phyloP scores from a whole-genome alignment of 2,113 vertebrate species.

The Martes martes region DNA sequence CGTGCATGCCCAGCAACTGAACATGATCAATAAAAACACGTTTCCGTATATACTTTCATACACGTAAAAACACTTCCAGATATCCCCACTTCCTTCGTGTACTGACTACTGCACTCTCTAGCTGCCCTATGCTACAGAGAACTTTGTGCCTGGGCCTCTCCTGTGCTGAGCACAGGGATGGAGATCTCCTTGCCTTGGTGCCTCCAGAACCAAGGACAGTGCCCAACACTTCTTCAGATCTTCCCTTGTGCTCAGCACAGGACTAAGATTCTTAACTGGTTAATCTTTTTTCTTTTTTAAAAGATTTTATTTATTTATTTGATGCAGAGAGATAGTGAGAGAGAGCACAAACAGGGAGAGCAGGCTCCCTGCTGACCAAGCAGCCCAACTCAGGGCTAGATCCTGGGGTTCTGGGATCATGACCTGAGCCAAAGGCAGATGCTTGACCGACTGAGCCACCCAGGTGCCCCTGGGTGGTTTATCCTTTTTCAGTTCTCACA shows the following conservation, averaged over 20 bases:
- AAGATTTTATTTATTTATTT: no score
- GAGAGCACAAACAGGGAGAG: no score
- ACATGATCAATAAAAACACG: background rate
- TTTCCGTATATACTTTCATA: background rate
- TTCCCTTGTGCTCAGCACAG: accelerated
- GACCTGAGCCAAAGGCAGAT: background rate
- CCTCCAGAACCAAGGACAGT: conserved; percentile 48
- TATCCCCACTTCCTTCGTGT: background rate
- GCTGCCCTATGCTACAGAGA: background rate
- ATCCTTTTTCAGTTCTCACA: background rate
- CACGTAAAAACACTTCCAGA: background rate
- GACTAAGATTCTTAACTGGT: background rate
- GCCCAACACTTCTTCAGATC: background rate
- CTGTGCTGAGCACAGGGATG: accelerated
- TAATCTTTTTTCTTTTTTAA: background rate
- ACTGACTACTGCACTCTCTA: background rate
- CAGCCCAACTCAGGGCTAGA: no score
- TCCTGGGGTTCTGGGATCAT: no score
- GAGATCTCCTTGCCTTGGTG: accelerated
- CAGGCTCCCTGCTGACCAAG: no score
- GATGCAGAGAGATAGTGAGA: no score
- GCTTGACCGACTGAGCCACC: background rate
- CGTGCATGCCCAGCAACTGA: background rate
- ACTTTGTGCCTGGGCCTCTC: background rate
- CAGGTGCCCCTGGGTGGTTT: background rate